Evolutionary conservation across 2,113 vertebrate genomes (phyloP).

Genomic region (Butorides virescens): DNA sequence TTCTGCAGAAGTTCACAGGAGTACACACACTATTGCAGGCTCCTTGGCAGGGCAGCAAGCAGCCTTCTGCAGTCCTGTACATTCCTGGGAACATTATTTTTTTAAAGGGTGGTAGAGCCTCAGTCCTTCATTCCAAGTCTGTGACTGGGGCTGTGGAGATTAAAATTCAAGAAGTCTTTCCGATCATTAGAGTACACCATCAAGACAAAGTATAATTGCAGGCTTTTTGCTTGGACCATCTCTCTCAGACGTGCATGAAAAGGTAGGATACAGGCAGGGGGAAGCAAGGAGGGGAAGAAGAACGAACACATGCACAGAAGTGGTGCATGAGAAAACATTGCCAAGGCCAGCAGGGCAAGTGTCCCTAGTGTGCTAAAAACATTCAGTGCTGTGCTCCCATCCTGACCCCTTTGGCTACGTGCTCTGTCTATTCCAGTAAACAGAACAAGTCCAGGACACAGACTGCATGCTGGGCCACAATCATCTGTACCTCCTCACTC

Average conservation of each 20-base stretch:
- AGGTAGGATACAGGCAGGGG: background rate
- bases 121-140: background rate
- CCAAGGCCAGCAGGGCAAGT: conserved; percentile 26
- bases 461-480: background rate
- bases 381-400: background rate
- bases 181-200: background rate
- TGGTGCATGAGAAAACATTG: conserved; percentile 1
- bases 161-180: background rate
- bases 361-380: conserved; percentile 4
- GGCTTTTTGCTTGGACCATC: background rate
- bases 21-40: background rate
- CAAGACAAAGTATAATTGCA: background rate
- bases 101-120: background rate
- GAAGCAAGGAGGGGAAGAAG: background rate
- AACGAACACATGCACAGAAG: background rate
- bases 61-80: background rate
- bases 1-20: conserved; percentile 14
- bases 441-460: background rate
- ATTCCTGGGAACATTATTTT: background rate
- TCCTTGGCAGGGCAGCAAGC: background rate
- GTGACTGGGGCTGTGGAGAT: background rate
- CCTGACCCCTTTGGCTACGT: background rate
- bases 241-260: background rate
- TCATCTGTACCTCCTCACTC: background rate
- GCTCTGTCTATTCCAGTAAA: conserved; percentile 27